Evolutionary conservation across 1,140 invertebrate species (phyloP).

Genomic region (Drosophila littoralis): DNA sequence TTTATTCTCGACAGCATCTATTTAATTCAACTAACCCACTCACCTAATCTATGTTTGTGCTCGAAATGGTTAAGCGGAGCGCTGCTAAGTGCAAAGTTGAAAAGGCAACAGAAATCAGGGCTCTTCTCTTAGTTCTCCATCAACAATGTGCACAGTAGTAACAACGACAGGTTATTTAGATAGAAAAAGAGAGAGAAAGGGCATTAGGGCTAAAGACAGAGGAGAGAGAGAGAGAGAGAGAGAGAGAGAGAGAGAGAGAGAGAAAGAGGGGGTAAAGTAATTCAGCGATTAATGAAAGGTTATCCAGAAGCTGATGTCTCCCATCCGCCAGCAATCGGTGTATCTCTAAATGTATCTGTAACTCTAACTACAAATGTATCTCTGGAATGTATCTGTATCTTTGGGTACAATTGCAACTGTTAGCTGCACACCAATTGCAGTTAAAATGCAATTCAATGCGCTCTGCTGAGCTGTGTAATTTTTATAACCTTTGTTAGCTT

Average conservation of each 20-base stretch:
- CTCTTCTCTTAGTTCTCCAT: neutral
- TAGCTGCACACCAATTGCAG: slow-evolving; percentile 7
- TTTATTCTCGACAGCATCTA: neutral
- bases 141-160: neutral
- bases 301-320: neutral
- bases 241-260: too few relatives aligned
- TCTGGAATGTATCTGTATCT: neutral
- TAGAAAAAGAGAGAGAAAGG: too few relatives aligned
- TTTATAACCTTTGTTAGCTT: slow-evolving; percentile 22
- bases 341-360: slow-evolving; percentile 2
- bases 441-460: slow-evolving; percentile 28
- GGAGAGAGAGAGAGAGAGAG: neutral
- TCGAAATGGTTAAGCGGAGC: neutral
- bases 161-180: neutral
- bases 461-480: slow-evolving; percentile 32
- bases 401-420: neutral
- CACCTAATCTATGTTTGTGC: neutral
- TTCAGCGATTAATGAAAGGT: slow-evolving; percentile 9
- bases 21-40: slow-evolving; percentile 3
- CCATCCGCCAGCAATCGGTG: neutral
- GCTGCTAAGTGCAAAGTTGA: slow-evolving; percentile 6
- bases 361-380: slow-evolving; percentile 4
- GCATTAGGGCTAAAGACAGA: too few relatives aligned
- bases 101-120: slow-evolving; percentile 4
- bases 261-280: neutral